Evolutionary conservation across 2,888 invertebrate genomes (phyloP), one percentile per base, ranked within the genome.

Genomic region (Epistrophe eligans): DNA sequence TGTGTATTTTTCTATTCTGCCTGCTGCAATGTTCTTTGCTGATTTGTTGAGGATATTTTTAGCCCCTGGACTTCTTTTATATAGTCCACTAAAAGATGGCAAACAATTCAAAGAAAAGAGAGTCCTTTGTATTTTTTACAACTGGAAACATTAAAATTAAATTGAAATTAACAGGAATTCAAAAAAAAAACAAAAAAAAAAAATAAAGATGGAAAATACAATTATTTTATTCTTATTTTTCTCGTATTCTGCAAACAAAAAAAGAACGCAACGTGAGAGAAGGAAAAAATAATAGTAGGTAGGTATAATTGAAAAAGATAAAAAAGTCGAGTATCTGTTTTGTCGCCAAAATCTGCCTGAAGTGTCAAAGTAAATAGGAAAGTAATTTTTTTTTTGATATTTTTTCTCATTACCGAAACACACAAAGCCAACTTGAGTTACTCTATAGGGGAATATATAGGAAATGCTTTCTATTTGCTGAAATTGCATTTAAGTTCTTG

Each of bases 141-240:
- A 87, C 74, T 76, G 76, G 62, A 87, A 87, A 87, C 83, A 87
- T 87, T 76, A 83, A 87, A 87, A 87, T 83, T 82, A 83, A 87
- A 87, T 87, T 82, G 83, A 87, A 87, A 87, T 83, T 87, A 83
- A 67, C 64, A 79, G 62, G 19, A 35, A 71, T 43, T 43, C 24
- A 50, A 15, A 28, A 57, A 67, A 40, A 24, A 50, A 15, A 28
- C 50, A 67, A 40, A 24, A 67, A 58, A 57, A 67, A 57, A 24
- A 67, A 58, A 32, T 10, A 60, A 60, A 60, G 6, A 48, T 62
- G 50, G 73, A 66, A 40, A 62, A 77, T 52, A 73, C 19, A 73
- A 67, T 66, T 58, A 62, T 62, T 45, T 77, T 83, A 55, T 45
- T 58, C n/a, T 60, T n/a, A 15, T 55, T 66, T 62, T 17, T 35